These are phyloP conservation scores for Gambusia affinis DNA, from an alignment of 2,113 vertebrate species.

Conservation along the genomic window DNA sequence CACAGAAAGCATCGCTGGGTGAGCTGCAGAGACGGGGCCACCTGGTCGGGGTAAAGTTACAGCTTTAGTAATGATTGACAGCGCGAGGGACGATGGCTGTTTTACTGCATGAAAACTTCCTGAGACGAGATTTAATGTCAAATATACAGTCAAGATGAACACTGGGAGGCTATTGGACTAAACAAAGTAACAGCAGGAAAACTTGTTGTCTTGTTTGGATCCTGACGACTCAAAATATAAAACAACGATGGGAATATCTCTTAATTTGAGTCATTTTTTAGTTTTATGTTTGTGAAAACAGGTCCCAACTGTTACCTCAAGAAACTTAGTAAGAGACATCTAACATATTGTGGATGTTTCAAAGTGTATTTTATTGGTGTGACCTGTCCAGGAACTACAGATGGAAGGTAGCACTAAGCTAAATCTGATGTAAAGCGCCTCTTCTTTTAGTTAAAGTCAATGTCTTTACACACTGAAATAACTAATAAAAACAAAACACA, in stretches of 20 bases:
- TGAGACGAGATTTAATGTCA: background rate
- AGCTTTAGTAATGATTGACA: constrained; percentile 25
- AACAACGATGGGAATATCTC: no score
- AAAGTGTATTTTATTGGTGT: no score
- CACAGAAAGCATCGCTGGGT: constrained; percentile 81
- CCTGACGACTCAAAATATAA: background rate
- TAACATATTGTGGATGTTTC: background rate
- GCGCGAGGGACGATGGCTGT: accelerated
- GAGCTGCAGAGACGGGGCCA: constrained; percentile 87
- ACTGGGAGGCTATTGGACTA: background rate
- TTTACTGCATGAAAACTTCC: background rate
- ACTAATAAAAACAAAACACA: no score
- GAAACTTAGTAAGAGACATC: background rate
- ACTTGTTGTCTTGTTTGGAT: no score
- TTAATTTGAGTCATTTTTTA: no score
- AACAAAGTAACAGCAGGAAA: background rate
- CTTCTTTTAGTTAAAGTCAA: no score
- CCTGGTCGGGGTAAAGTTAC: constrained; percentile 79
- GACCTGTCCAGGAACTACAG: no score
- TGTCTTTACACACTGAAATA: no score
- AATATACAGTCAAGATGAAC: background rate
- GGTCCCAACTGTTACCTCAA: background rate
- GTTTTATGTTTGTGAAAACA: background rate
- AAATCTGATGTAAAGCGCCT: no score
- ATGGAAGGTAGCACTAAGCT: no score